Percentiles rank a stretch among this genome's conserved stretches.
Evolutionary conservation across 2,113 vertebrate genomes (phyloP).

Genomic region (Eulemur macaco): DNA sequence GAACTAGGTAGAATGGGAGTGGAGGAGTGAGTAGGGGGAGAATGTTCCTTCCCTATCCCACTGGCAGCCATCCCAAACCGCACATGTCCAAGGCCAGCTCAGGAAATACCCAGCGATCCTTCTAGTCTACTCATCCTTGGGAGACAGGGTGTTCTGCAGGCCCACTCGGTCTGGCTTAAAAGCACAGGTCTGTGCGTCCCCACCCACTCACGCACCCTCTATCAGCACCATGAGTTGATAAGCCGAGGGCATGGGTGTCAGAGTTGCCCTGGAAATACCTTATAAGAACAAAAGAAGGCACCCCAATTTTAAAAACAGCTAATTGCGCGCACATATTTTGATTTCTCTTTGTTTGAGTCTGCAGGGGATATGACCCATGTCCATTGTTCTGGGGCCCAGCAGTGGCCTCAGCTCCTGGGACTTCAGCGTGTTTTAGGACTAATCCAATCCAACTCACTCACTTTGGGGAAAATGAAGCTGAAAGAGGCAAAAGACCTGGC

Average conservation of each 20-base stretch:
- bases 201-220: background rate
- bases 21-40: background rate
- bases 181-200: fast-evolving
- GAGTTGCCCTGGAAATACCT: background rate
- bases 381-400: background rate
- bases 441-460: background rate
- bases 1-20: background rate
- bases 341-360: background rate
- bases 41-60: background rate
- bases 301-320: background rate
- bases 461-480: background rate
- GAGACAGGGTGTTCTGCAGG: background rate
- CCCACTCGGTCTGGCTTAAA: background rate
- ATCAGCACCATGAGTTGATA: background rate
- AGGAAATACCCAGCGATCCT: background rate
- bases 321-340: background rate
- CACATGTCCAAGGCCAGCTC: background rate
- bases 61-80: background rate
- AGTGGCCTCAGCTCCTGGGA: background rate
- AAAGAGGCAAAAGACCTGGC: background rate
- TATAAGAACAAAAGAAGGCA: background rate
- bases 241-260: background rate
- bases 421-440: background rate
- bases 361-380: background rate
- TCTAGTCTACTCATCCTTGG: background rate